Percentiles rank a stretch among this genome's conserved stretches.
Conservation (phyloP, 2,113 vertebrate genomes). For the Malurus cyaneus region DNA sequence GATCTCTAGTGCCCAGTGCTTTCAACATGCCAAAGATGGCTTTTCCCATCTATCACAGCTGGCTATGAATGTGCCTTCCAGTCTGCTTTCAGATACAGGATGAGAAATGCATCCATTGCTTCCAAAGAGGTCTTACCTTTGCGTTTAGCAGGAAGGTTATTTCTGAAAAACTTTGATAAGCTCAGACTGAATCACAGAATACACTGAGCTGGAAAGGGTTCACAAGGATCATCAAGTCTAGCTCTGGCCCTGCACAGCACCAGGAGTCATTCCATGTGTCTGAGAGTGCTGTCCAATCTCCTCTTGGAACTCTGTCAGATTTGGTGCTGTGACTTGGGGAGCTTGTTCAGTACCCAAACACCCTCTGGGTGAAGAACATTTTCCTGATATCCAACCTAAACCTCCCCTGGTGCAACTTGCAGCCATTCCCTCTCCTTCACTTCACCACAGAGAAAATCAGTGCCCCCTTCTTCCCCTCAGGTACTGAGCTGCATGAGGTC, state of each 20-base stretch:
- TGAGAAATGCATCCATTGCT: neutral
- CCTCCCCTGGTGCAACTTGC: neutral
- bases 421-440: neutral
- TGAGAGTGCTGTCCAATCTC: neutral
- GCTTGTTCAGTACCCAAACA: neutral
- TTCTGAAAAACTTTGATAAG: accelerated
- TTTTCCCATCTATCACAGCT: neutral
- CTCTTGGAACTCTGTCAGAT: neutral
- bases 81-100: neutral
- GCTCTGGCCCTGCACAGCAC: neutral
- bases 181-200: neutral
- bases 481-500: no score
- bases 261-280: no score
- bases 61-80: accelerated
- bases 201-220: neutral
- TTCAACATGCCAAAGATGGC: accelerated
- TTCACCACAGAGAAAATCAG: neutral
- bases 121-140: neutral
- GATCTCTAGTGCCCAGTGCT: accelerated
- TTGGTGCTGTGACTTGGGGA: neutral
- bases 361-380: accelerated
- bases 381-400: neutral
- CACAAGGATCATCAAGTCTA: neutral
- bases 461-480: neutral
- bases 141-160: neutral